These are phyloP conservation scores for Heteropelma amictum DNA, from an alignment of 2,888 invertebrate species.

Conservation along the genomic window DNA sequence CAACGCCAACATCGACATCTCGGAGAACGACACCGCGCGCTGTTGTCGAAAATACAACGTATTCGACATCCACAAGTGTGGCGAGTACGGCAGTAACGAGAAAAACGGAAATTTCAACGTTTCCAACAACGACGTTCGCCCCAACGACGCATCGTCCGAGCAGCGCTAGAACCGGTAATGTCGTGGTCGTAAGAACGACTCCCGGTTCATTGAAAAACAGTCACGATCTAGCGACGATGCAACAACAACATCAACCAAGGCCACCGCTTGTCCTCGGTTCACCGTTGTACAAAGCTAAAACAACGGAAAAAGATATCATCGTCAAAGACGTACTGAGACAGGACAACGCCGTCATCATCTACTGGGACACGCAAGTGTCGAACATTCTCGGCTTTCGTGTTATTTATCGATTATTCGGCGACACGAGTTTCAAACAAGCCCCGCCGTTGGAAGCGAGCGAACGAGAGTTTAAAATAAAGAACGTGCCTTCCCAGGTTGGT, in stretches of 20 bases:
- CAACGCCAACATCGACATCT: slow-evolving; percentile 68
- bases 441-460: slow-evolving; percentile 93
- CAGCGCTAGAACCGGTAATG: slow-evolving; percentile 70
- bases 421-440: slow-evolving; percentile 93
- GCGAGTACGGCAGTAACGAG: slow-evolving; percentile 57
- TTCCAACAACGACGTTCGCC: slow-evolving; percentile 63
- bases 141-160: slow-evolving; percentile 66
- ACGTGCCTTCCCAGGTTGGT: slow-evolving; percentile 91
- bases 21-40: slow-evolving; percentile 52
- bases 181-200: slow-evolving; percentile 73
- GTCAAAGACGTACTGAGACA: slow-evolving; percentile 92
- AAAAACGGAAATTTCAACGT: slow-evolving; percentile 73
- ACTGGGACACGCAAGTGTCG: slow-evolving; percentile 93
- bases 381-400: slow-evolving; percentile 94
- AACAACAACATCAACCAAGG: slow-evolving; percentile 79
- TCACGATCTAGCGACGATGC: slow-evolving; percentile 62
- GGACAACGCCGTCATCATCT: slow-evolving; percentile 92
- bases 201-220: slow-evolving; percentile 64
- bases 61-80: slow-evolving; percentile 60
- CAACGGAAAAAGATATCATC: slow-evolving; percentile 88
- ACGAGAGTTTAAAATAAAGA: slow-evolving; percentile 94
- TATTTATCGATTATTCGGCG: slow-evolving; percentile 93
- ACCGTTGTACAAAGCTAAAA: slow-evolving; percentile 82
- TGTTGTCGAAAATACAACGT: slow-evolving; percentile 29
- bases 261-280: slow-evolving; percentile 87